Conservation (phyloP, 2,888 invertebrate species). For the Merodon equestris region DNA sequence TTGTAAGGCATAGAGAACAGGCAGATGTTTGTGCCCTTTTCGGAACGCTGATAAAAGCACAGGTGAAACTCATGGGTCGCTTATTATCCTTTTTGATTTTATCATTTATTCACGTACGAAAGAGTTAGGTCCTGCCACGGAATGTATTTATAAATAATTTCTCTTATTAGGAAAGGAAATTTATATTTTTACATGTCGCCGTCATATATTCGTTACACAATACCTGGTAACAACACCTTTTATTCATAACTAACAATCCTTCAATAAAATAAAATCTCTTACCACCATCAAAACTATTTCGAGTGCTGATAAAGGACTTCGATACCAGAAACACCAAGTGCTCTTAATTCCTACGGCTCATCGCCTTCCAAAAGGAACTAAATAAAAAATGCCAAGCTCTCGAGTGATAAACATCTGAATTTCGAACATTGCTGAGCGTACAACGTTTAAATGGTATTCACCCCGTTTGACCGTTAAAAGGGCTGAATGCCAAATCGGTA, state of each 20-base stretch:
- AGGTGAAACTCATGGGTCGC: too few species aligned
- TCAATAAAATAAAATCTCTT: slow-evolving; percentile 27
- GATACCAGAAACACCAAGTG: slow-evolving; percentile 53
- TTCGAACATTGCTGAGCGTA: slow-evolving; percentile 23
- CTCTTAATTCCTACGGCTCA: slow-evolving; percentile 64
- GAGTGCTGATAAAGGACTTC: slow-evolving; percentile 48
- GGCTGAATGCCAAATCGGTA: slow-evolving; percentile 37
- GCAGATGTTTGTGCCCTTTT: too few species aligned
- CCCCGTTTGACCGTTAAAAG: slow-evolving; percentile 65
- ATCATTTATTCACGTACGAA: too few species aligned
- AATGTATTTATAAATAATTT: too few species aligned
- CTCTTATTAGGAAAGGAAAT: too few species aligned
- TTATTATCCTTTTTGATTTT: too few species aligned
- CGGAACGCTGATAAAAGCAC: too few species aligned
- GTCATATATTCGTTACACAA: too few species aligned
- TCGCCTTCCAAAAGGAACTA: slow-evolving; percentile 63
- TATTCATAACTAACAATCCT: background rate
- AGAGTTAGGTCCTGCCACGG: too few species aligned
- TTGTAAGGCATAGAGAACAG: too few species aligned
- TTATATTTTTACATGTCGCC: too few species aligned
- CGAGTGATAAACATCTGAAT: slow-evolving; percentile 56
- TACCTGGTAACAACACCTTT: too few species aligned
- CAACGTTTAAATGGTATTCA: slow-evolving; percentile 55
- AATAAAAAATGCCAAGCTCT: background rate
- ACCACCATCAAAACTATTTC: slow-evolving; percentile 62